Conservation (phyloP, 2,888 invertebrate genomes). For the Orchesellides sinensis region DNA sequence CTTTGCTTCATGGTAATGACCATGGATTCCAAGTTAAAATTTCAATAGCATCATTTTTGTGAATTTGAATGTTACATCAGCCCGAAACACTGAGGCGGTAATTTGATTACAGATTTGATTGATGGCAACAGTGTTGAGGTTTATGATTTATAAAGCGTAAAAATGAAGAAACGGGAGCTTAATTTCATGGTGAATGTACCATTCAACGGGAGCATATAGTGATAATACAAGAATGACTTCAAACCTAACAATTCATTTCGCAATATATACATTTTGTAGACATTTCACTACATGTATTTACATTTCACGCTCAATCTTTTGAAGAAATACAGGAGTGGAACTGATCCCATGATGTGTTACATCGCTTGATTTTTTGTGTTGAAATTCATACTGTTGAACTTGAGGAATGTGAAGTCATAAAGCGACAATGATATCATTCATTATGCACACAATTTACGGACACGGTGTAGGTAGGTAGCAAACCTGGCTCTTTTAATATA, state of each 20-base stretch:
- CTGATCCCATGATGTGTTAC: slow-evolving; percentile 5
- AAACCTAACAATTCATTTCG: not conserved
- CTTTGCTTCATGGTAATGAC: slow-evolving; percentile 26
- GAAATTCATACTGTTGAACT: too few species aligned
- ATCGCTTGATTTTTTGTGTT: not conserved
- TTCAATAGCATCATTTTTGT: not conserved
- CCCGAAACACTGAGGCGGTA: not conserved
- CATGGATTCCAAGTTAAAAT: slow-evolving; percentile 4
- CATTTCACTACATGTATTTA: not conserved
- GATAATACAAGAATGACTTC: slow-evolving; percentile 5
- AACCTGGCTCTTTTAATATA: too few species aligned
- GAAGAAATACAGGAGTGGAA: slow-evolving; percentile 8
- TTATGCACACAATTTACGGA: too few species aligned
- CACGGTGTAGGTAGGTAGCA: too few species aligned
- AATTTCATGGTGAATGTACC: slow-evolving; percentile 27
- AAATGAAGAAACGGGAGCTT: slow-evolving; percentile 30
- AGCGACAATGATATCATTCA: too few species aligned
- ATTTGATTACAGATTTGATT: slow-evolving; percentile 25
- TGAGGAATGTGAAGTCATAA: too few species aligned
- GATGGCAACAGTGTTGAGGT: slow-evolving; percentile 4
- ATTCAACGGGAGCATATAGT: not conserved
- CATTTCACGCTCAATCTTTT: not conserved
- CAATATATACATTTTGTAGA: not conserved
- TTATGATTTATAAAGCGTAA: slow-evolving; percentile 24
- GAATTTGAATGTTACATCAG: slow-evolving; percentile 7